Evolutionary conservation across 2,113 vertebrate genomes (phyloP).

Genomic region (Piprites chloris): DNA sequence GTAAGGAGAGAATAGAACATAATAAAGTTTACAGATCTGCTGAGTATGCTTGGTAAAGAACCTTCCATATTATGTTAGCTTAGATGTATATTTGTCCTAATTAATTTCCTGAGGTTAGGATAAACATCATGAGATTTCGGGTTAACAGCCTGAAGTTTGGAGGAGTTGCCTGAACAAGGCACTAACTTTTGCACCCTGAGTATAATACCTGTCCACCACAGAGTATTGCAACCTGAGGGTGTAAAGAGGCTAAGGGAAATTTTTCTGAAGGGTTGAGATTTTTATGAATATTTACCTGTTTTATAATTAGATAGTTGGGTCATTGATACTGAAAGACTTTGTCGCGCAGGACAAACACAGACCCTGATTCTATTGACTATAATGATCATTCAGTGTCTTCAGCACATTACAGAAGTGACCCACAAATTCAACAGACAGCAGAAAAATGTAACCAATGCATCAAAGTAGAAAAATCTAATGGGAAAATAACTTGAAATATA

Average conservation of each 20-base stretch:
- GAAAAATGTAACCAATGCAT: background rate
- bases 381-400: background rate
- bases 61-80: rapidly evolving
- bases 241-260: background rate
- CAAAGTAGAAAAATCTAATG: background rate
- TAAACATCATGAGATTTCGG: background rate
- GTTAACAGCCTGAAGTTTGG: background rate
- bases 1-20: background rate
- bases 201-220: background rate
- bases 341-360: background rate
- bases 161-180: background rate
- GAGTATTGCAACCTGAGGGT: background rate
- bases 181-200: background rate
- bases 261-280: background rate
- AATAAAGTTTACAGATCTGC: background rate
- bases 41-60: background rate
- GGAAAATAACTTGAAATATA: background rate
- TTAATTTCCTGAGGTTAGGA: background rate
- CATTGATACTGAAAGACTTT: background rate
- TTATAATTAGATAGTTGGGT: background rate
- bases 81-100: background rate
- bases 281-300: background rate
- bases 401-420: background rate
- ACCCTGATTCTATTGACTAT: background rate
- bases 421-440: rapidly evolving